Conservation (phyloP, 2,113 vertebrate genomes). For the Vulpes lagopus region DNA sequence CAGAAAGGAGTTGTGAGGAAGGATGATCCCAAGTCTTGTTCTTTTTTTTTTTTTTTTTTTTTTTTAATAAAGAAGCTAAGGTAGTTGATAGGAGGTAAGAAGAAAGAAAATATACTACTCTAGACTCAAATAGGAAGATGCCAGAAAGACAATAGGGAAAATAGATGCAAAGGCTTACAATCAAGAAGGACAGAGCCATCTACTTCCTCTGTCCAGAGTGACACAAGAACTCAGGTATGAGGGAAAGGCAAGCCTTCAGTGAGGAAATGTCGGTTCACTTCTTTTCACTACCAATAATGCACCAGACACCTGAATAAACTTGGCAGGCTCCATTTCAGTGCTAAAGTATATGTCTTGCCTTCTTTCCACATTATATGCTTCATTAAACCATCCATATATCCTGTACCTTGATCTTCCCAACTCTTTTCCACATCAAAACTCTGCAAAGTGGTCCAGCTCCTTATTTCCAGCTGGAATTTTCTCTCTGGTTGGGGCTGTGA, state of each 20-base stretch:
- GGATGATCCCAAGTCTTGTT: neutral
- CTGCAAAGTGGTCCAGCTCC: constrained; percentile 50
- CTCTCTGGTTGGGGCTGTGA: constrained; percentile 58
- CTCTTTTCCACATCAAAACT: constrained; percentile 66
- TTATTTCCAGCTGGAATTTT: constrained; percentile 60
- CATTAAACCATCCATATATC: constrained; percentile 71
- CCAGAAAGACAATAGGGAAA: neutral
- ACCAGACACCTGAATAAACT: constrained; percentile 76
- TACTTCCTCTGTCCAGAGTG: neutral
- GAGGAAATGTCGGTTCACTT: neutral
- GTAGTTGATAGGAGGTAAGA: neutral
- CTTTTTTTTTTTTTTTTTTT: neutral
- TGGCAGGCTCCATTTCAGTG: constrained; percentile 54
- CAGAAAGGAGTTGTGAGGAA: constrained; percentile 1
- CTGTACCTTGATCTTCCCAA: constrained; percentile 67
- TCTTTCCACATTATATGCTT: constrained; percentile 68
- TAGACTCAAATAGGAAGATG: neutral
- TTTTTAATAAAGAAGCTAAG: neutral
- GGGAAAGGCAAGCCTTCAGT: neutral
- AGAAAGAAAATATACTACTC: neutral
- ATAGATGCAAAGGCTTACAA: neutral
- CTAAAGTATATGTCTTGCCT: constrained; percentile 52
- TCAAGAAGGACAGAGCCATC: neutral
- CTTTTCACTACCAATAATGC: constrained; percentile 63
- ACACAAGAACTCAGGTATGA: neutral